Evolutionary conservation across 2,888 invertebrate genomes (phyloP).

Genomic region (Kryphioiulus occultus): DNA sequence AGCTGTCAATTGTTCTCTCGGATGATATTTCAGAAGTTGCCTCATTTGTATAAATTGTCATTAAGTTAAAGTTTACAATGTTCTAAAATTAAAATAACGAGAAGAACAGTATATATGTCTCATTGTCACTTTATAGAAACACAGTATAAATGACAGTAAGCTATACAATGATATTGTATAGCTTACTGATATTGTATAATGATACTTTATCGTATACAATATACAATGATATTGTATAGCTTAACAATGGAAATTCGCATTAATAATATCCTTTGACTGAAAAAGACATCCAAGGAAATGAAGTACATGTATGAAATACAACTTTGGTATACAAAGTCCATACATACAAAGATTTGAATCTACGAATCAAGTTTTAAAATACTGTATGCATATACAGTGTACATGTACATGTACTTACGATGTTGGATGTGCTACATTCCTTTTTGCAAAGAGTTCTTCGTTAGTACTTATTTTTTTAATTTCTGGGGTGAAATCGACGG

Average conservation of each 20-base stretch:
- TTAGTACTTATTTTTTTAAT: not conserved
- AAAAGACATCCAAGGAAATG: too few relatives aligned
- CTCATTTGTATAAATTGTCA: not conserved
- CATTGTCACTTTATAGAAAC: too few relatives aligned
- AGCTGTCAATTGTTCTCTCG: not conserved
- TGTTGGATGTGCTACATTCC: conserved; percentile 29
- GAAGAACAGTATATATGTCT: not conserved
- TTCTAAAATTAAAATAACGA: not conserved
- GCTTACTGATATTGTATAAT: too few relatives aligned
- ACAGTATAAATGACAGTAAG: too few relatives aligned
- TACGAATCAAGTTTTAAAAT: too few relatives aligned
- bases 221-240: too few relatives aligned
- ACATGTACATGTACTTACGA: conserved; percentile 11
- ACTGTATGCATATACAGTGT: too few relatives aligned
- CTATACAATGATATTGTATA: too few relatives aligned
- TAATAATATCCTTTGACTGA: too few relatives aligned
- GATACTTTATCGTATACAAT: too few relatives aligned
- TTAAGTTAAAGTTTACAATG: not conserved
- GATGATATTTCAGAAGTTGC: not conserved
- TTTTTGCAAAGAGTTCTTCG: conserved; percentile 2
- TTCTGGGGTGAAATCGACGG: not conserved
- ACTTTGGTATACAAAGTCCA: not conserved
- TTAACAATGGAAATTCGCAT: too few relatives aligned
- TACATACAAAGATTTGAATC: too few relatives aligned
- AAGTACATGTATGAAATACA: not conserved